Conservation (phyloP, 2,113 vertebrate species). For the Dicerorhinus sumatrensis region DNA sequence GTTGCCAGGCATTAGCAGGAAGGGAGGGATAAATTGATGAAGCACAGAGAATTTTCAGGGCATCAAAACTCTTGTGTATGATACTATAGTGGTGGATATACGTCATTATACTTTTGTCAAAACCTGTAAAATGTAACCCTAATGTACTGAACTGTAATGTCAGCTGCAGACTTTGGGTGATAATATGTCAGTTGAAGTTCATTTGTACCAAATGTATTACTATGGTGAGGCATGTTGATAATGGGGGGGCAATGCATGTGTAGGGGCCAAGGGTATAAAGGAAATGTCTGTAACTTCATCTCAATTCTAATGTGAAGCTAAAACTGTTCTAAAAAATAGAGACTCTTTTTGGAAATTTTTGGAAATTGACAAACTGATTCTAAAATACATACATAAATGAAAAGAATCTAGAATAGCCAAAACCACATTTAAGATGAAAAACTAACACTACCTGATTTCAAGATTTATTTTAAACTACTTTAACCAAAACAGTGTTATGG, state of each 20-base stretch:
- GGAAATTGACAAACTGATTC: background rate
- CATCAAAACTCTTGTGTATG: background rate
- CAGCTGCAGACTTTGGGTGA: background rate
- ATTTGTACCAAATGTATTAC: too few species aligned
- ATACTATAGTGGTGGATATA: background rate
- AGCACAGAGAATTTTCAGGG: background rate
- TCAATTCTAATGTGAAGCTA: background rate
- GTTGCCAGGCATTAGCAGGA: background rate
- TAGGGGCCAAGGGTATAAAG: rapidly evolving
- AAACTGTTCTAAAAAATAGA: background rate
- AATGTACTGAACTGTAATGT: background rate
- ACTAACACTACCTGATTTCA: background rate
- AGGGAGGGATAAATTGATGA: background rate
- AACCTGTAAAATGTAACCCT: background rate
- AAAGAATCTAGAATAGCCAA: background rate
- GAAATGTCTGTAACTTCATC: background rate
- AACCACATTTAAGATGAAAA: background rate
- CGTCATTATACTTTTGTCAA: background rate
- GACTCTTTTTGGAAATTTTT: background rate
- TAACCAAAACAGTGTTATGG: background rate
- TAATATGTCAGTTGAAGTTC: background rate
- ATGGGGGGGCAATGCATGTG: background rate
- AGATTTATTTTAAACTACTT: background rate
- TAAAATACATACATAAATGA: background rate
- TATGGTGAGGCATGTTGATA: background rate